These are phyloP conservation scores for Gouania willdenowi DNA, from an alignment of 2,797 vertebrate species.

Conservation along the genomic window DNA sequence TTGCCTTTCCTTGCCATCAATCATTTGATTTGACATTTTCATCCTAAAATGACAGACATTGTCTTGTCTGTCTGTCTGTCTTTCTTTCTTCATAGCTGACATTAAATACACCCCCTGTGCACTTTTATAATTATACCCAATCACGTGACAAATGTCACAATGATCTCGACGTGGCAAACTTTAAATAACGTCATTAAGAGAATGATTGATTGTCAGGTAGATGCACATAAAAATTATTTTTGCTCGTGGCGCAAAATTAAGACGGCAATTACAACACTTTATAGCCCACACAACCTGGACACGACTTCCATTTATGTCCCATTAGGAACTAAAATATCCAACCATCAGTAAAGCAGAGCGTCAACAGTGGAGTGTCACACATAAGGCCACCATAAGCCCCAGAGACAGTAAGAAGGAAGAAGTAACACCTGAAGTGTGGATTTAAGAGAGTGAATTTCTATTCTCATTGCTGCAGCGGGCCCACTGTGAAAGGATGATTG, in stretches of 20 bases:
- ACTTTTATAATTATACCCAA: slow-evolving; percentile 77
- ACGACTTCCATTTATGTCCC: slow-evolving; percentile 44
- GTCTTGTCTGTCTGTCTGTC: slow-evolving; percentile 52
- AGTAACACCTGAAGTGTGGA: slow-evolving; percentile 55
- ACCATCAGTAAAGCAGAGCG: slow-evolving; percentile 41
- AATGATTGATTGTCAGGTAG: slow-evolving; percentile 75
- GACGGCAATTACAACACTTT: slow-evolving; percentile 67
- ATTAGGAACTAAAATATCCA: slow-evolving; percentile 17
- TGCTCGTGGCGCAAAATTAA: slow-evolving; percentile 69
- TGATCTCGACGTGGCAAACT: slow-evolving; percentile 50
- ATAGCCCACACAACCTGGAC: slow-evolving; percentile 48
- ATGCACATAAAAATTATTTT: slow-evolving; percentile 61
- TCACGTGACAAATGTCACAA: slow-evolving; percentile 75
- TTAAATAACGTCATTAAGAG: slow-evolving; percentile 65
- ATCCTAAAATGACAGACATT: slow-evolving; percentile 46
- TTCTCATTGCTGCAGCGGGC: slow-evolving; percentile 53
- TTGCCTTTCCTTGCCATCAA: too few species aligned
- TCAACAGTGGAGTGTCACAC: slow-evolving; percentile 32
- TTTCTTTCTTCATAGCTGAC: slow-evolving; percentile 72
- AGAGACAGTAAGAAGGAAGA: slow-evolving; percentile 56
- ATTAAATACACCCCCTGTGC: slow-evolving; percentile 78
- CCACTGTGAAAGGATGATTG: slow-evolving; percentile 63
- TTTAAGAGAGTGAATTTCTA: slow-evolving; percentile 63
- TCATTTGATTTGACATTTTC: slow-evolving; percentile 50
- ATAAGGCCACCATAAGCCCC: slow-evolving; percentile 46